These are phyloP conservation scores for Nannoperca obscura DNA, from an alignment of 2,797 vertebrate species.

Conservation along the genomic window DNA sequence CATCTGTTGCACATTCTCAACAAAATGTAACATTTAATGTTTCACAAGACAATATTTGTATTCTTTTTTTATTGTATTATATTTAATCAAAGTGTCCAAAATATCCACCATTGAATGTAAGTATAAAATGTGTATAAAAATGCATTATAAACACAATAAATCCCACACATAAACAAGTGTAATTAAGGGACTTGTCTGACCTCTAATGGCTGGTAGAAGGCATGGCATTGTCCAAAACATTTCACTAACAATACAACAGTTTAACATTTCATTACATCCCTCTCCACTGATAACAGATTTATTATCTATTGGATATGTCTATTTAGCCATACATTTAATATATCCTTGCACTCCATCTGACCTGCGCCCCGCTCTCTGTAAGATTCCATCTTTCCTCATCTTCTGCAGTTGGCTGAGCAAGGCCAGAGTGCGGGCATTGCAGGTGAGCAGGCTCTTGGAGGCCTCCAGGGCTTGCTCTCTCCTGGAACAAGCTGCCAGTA, in stretches of 20 bases:
- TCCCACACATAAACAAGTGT: neutral
- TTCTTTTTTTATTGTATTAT: neutral
- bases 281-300: neutral
- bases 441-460: slow-evolving; percentile 89
- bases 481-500: slow-evolving; percentile 90
- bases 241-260: neutral
- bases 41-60: neutral
- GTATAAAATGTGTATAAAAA: neutral
- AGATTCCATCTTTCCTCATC: slow-evolving; percentile 87
- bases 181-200: neutral
- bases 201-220: neutral
- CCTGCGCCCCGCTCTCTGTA: slow-evolving; percentile 83
- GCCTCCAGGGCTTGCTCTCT: slow-evolving; percentile 91
- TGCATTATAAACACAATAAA: neutral
- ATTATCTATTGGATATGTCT: neutral
- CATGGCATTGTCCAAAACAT: neutral
- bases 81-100: neutral
- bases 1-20: neutral
- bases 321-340: neutral
- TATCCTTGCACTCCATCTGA: slow-evolving; percentile 62
- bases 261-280: too few relatives aligned
- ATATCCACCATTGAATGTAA: neutral
- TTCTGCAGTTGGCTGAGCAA: slow-evolving; percentile 90
- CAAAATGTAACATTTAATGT: neutral
- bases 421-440: slow-evolving; percentile 89